A percentile compares a stretch with the other conserved stretches of the same genome.
These are phyloP conservation scores for Limnephilus lunatus DNA, from an alignment of 2,888 invertebrate species.

Conservation along the genomic window DNA sequence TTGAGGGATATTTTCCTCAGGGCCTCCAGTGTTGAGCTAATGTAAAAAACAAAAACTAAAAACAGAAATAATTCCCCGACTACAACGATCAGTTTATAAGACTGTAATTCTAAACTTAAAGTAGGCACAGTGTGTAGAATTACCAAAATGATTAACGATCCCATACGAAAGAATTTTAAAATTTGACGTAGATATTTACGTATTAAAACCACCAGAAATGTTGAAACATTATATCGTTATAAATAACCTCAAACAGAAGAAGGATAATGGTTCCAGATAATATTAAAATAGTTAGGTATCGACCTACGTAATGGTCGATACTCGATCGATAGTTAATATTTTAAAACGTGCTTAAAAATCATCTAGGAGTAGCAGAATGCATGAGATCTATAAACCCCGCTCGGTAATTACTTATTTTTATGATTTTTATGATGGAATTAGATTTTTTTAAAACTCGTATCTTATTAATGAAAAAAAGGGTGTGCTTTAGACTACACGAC, in stretches of 20 bases:
- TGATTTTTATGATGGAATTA: not conserved
- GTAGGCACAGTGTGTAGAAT: too few relatives aligned
- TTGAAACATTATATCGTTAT: constrained; percentile 27
- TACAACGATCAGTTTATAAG: too few relatives aligned
- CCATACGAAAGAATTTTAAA: not conserved
- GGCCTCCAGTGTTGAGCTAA: too few relatives aligned
- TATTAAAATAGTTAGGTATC: not conserved
- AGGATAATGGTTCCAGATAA: not conserved
- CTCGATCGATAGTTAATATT: not conserved
- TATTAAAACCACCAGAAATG: constrained; percentile 9
- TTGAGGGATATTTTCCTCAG: too few relatives aligned
- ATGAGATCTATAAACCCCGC: not conserved
- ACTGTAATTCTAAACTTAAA: too few relatives aligned
- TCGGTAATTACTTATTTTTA: too few relatives aligned
- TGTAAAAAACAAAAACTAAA: too few relatives aligned
- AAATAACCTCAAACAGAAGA: constrained; percentile 35
- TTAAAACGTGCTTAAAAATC: not conserved
- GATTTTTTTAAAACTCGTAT: not conserved
- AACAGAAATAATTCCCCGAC: too few relatives aligned
- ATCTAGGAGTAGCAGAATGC: not conserved
- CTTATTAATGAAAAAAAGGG: too few relatives aligned
- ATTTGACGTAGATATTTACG: not conserved
- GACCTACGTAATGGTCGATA: constrained; percentile 17
- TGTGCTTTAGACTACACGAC: too few relatives aligned
- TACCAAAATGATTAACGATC: not conserved